Percentiles rank a stretch among this genome's conserved stretches.
phyloP scores from a whole-genome alignment of 2,888 invertebrate species.

The Caenorhabditis sulstoni region DNA sequence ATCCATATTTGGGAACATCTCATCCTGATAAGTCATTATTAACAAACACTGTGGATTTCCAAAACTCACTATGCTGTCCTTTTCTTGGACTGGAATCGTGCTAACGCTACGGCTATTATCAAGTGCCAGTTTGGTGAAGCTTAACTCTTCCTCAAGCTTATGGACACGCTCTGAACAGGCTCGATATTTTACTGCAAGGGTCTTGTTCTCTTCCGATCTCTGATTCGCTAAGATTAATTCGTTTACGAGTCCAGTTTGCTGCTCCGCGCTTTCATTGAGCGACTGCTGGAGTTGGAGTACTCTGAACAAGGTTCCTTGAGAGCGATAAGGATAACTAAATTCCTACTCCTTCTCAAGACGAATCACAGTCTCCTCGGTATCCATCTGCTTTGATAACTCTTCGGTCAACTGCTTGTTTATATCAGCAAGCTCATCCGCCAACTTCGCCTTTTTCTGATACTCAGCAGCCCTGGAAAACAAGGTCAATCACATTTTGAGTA shows the following conservation, averaged over 20 bases:
- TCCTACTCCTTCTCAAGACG: not conserved
- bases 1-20: slow-evolving; percentile 22
- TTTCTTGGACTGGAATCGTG: too few relatives aligned
- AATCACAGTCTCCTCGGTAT: not conserved
- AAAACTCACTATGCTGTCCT: not conserved
- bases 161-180: not conserved
- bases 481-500: too few relatives aligned
- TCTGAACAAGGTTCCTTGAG: not conserved
- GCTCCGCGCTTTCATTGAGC: slow-evolving; percentile 5
- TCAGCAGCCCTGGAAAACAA: not conserved
- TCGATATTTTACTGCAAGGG: not conserved
- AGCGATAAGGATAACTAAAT: too few relatives aligned
- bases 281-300: not conserved
- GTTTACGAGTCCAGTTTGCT: slow-evolving; percentile 18
- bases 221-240: slow-evolving; percentile 18
- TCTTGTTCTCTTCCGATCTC: slow-evolving; percentile 5
- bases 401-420: not conserved
- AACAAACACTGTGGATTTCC: not conserved
- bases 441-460: not conserved
- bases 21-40: slow-evolving; percentile 1
- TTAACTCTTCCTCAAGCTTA: slow-evolving; percentile 1
- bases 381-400: not conserved
- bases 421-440: not conserved
- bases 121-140: not conserved
- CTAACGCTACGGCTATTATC: too few relatives aligned